Evolutionary conservation across 2,113 vertebrate species (phyloP).

Genomic region (Pipa parva): DNA sequence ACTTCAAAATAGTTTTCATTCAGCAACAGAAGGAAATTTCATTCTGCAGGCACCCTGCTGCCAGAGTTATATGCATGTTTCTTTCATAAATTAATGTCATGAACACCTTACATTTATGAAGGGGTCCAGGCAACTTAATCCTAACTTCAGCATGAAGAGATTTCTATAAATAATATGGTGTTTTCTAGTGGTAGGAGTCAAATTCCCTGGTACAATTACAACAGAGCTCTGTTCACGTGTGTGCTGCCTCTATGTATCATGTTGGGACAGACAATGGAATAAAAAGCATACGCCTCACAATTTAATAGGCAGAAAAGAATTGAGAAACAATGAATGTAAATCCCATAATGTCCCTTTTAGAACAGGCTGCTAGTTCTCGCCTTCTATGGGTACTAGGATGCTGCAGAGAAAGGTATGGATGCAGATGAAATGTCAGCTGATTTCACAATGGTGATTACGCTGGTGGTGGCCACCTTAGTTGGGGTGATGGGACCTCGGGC

Average conservation of each 20-base stretch:
- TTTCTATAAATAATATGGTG: neutral
- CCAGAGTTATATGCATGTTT: neutral
- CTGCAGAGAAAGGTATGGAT: slow-evolving; percentile 71
- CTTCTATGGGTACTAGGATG: slow-evolving; percentile 61
- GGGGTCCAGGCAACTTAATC: slow-evolving; percentile 1
- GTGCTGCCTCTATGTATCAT: slow-evolving; percentile 45
- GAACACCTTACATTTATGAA: slow-evolving; percentile 6
- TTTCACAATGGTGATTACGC: slow-evolving; percentile 98
- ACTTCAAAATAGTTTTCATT: too few species aligned
- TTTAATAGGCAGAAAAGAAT: slow-evolving; percentile 47
- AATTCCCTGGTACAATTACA: slow-evolving; percentile 44
- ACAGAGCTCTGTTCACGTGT: slow-evolving; percentile 51
- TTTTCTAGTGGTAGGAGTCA: slow-evolving; percentile 40
- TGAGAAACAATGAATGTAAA: slow-evolving; percentile 41
- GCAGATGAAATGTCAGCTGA: slow-evolving; percentile 66
- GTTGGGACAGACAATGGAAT: slow-evolving; percentile 44
- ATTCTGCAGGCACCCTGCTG: neutral
- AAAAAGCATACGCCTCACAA: slow-evolving; percentile 51
- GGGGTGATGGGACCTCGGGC: slow-evolving; percentile 77
- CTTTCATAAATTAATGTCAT: neutral
- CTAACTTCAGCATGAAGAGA: neutral
- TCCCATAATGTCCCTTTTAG: slow-evolving; percentile 39
- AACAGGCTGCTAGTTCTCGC: slow-evolving; percentile 50
- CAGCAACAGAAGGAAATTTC: neutral
- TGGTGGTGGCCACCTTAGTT: slow-evolving; percentile 87